A percentile compares a stretch with the other conserved stretches of the same genome.
Conservation (phyloP, 2,113 vertebrate species). For the Nasalis larvatus region DNA sequence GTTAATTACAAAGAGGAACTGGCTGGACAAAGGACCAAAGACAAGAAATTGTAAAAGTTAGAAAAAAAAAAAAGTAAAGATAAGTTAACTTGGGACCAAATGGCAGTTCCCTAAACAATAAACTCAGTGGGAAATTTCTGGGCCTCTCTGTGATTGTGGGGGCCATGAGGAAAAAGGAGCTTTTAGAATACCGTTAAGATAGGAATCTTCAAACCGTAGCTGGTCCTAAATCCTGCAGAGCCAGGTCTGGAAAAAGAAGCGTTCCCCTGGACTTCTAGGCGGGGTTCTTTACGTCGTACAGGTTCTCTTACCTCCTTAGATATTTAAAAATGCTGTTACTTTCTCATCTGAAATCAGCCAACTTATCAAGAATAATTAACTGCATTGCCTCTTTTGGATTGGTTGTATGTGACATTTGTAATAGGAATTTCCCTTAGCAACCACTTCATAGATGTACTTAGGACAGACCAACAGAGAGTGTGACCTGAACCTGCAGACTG, state of each 20-base stretch:
- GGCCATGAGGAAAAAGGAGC: not conserved
- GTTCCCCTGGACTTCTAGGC: not conserved
- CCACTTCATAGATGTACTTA: not conserved
- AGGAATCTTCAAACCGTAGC: constrained; percentile 2
- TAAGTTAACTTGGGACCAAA: constrained; percentile 30
- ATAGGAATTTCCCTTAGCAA: not conserved
- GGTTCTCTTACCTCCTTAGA: not conserved
- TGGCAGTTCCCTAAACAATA: constrained; percentile 17
- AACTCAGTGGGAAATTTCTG: constrained; percentile 38
- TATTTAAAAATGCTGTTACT: not conserved
- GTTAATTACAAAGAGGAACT: constrained; percentile 62
- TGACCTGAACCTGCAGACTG: not conserved
- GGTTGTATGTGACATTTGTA: not conserved
- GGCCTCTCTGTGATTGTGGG: not conserved
- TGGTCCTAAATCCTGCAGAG: constrained; percentile 21
- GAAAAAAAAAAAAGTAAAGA: constrained; percentile 24
- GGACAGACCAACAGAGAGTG: not conserved
- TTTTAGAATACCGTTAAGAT: constrained; percentile 57
- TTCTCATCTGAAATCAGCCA: constrained; percentile 15
- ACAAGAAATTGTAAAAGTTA: constrained; percentile 52
- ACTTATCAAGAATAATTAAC: not conserved
- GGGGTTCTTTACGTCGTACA: not conserved
- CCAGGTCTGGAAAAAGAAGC: not conserved
- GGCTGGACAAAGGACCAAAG: constrained; percentile 58
- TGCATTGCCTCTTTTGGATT: not conserved